Base-by-base conservation (phyloP, 2,113 vertebrate species). In the Takifugu flavidus region DNA sequence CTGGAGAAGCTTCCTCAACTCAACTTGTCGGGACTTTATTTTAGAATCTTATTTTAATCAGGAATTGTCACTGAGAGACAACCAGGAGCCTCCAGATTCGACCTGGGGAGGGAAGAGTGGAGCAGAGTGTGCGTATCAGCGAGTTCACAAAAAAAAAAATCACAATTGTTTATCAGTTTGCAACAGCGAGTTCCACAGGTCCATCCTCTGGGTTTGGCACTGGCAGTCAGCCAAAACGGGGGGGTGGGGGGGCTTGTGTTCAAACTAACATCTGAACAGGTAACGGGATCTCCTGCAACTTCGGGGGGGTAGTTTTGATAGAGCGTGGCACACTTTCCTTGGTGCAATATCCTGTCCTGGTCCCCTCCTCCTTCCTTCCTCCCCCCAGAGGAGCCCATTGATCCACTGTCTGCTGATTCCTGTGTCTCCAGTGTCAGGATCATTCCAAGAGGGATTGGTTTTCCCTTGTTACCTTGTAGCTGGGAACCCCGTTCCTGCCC, bases 381-480 rank as follows among this genome's bases (percentile, higher is more conserved):
- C 68, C 61, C 67, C 80, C 82, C 6, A 31, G 86, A 89, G 84
- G 87, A 78, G 73, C 59, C 82, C 87, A 90, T 87, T 91, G 88
- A 89, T 90, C 85, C 49, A 45, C 75, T 85, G 85, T 86, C 78
- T 82, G 75, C 71, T 77, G 79, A 87, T 68, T 70, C 65, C 70
- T 67, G 79, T 77, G 82, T 87, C 87, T 86, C 89, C 79, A 83
- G 77, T 87, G 87, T 84, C 87, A 80, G 82, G 80, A 85, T 88
- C 83, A 86, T 86, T 90, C 86, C 88, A 82, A 67, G 80, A 80
- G 86, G 89, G 90, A 89, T 92, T 89, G 79, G 83, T 90, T 92
- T 91, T 86, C 89, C 89, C 89, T 85, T 88, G 84, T 88, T 88
- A 89, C 87, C 84, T 80, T 90, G 88, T 90, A 86, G 83, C 87